Evolutionary conservation across 2,797 vertebrate species (phyloP), one percentile per base, ranked within the genome.

Genomic region (Pangasius macronema): DNA sequence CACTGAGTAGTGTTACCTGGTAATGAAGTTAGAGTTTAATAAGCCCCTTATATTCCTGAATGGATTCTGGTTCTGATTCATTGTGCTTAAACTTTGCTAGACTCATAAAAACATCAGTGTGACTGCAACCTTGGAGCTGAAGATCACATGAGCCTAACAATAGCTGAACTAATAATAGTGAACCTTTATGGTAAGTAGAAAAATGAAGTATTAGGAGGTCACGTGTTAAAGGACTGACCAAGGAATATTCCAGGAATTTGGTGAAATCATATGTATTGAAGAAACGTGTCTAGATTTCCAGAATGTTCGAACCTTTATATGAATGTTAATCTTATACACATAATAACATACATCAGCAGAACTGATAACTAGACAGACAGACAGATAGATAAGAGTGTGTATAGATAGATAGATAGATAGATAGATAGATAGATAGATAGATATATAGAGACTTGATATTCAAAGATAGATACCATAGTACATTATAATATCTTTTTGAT

Each of bases 1-100:
- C 27, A 55, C 89, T 88, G 90, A 55, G 87, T 42, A 49, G 1
- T 6, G 88, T 82, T 93, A 65, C 27, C 94, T 92, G 61, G 6
- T 83, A 91, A 83, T 57, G 0, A 42, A 63, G 55, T 7, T 13
- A 22, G 30, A 82, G 13, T 39, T 72, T n/a, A 36, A 51, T 49
- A n/a, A 46, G 33, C 11, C 55, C 6, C 20, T 10, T 61, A 51
- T 77, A 61, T 16, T 59, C 67, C 36, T 75, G 39, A 59, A 16
- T 11, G 70, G 30, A 30, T 30, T 42, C 20, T 59, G 77, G 30
- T 80, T 36, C 33, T 14, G 79, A 36, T 59, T 79, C 51, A 57
- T 79, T 57, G 33, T 80, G 10, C 9, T 8, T 61, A 36, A 61
- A 42, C 33, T 0, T 0, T 33, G 8, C 30, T 59, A 36, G 14